Percentiles rank a stretch among this genome's conserved stretches.
phyloP scores from a whole-genome alignment of 2,888 invertebrate species.

The Caenorhabditis sp. region DNA sequence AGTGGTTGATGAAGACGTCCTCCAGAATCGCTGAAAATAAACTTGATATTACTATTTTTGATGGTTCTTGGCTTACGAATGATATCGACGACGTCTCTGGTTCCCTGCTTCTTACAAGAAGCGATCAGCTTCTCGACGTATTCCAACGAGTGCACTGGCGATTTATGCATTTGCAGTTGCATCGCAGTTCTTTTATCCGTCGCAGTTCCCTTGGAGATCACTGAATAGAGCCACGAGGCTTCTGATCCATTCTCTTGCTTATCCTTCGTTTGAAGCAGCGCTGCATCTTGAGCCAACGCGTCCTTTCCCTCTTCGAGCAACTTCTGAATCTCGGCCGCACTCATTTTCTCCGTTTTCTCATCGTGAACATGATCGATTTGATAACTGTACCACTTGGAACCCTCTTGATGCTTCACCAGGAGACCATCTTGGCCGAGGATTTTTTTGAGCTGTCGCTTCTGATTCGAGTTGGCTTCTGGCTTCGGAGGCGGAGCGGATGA shows the following conservation, averaged over 20 bases:
- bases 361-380: conserved; percentile 71
- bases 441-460: conserved; percentile 61
- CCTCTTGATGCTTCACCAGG: conserved; percentile 74
- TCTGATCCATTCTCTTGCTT: conserved; percentile 77
- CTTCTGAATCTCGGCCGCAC: conserved; percentile 52
- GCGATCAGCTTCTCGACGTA: conserved; percentile 88
- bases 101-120: conserved; percentile 90
- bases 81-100: conserved; percentile 85
- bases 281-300: conserved; percentile 67
- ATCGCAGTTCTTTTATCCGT: conserved; percentile 92
- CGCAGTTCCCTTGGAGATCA: conserved; percentile 90
- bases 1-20: conserved; percentile 89
- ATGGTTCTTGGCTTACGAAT: conserved; percentile 86
- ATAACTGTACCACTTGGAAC: conserved; percentile 76
- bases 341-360: conserved; percentile 57
- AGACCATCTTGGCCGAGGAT: conserved; percentile 55
- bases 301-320: conserved; percentile 69
- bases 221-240: conserved; percentile 88
- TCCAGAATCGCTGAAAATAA: conserved; percentile 88
- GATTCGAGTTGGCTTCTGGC: conserved; percentile 26
- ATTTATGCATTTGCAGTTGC: conserved; percentile 85
- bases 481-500: conserved; percentile 3
- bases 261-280: conserved; percentile 66
- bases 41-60: not conserved
- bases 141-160: conserved; percentile 88